Conservation (phyloP, 2,797 vertebrate species). For the Cossypha polioptera region DNA sequence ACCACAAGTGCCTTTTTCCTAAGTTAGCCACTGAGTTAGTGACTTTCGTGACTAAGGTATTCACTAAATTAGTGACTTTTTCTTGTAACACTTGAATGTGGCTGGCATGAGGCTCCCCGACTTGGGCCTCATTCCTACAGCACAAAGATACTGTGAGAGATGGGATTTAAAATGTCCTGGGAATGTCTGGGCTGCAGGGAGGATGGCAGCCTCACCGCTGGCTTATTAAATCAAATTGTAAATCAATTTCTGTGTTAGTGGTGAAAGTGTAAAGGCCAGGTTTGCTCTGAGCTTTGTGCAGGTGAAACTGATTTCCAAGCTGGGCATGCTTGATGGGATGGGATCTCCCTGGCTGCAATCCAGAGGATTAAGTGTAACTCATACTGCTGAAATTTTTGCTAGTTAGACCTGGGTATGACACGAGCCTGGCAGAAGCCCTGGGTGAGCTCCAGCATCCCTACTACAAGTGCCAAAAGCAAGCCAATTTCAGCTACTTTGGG, state of each 20-base stretch:
- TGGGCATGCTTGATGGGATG: background rate
- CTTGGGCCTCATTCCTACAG: rapidly evolving
- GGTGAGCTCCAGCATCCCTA: background rate
- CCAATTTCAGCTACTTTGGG: background rate
- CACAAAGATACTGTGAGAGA: rapidly evolving
- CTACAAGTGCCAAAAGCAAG: background rate
- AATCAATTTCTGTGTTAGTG: background rate
- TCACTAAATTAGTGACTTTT: background rate
- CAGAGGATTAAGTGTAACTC: background rate
- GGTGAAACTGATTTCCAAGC: background rate
- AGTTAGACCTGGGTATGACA: background rate
- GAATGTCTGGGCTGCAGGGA: background rate
- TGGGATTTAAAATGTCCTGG: background rate
- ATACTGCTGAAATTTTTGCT: background rate
- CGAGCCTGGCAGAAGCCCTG: background rate
- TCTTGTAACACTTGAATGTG: background rate
- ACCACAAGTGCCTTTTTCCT: background rate
- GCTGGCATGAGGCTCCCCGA: rapidly evolving
- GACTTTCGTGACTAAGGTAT: too few species aligned
- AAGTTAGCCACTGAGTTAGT: too few species aligned
- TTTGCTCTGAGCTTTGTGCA: background rate
- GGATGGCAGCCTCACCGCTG: background rate
- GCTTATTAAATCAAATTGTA: background rate
- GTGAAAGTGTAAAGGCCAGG: background rate
- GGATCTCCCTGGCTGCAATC: background rate